Conservation (phyloP, 2,797 vertebrate species). For the Gambusia yucatana region DNA sequence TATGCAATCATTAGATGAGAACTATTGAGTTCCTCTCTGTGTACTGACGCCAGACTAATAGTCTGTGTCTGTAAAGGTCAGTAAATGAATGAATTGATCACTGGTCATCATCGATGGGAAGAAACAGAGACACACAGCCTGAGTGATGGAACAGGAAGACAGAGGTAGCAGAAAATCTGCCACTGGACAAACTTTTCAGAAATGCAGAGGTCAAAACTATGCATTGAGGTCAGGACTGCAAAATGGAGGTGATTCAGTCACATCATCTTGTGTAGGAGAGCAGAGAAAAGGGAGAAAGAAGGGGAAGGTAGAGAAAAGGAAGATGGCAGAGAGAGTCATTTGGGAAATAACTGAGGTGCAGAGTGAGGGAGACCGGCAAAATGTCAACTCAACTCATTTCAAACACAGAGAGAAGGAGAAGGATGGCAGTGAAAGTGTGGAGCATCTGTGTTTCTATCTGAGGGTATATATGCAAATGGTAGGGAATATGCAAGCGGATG, state of each 20-base stretch:
- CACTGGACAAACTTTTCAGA: slow-evolving; percentile 28
- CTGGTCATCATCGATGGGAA: slow-evolving; percentile 45
- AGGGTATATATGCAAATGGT: slow-evolving; percentile 41
- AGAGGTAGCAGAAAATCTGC: slow-evolving; percentile 20
- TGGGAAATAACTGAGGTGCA: slow-evolving; percentile 71
- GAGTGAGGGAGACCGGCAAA: slow-evolving; percentile 52
- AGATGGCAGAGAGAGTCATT: slow-evolving; percentile 70
- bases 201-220: slow-evolving; percentile 2
- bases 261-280: slow-evolving; percentile 55
- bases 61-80: slow-evolving; percentile 64
- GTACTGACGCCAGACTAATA: slow-evolving; percentile 55
- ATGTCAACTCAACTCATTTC: slow-evolving; percentile 73
- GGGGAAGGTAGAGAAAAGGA: slow-evolving; percentile 38
- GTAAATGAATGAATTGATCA: slow-evolving; percentile 59
- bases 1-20: slow-evolving; percentile 52
- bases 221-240: slow-evolving; percentile 58
- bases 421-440: slow-evolving; percentile 9
- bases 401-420: slow-evolving; percentile 21
- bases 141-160: slow-evolving; percentile 30
- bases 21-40: slow-evolving; percentile 48
- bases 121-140: slow-evolving; percentile 23
- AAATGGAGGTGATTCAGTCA: slow-evolving; percentile 61
- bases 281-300: slow-evolving; percentile 48
- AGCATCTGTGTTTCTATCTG: slow-evolving; percentile 23
- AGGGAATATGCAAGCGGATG: background rate